Percentiles rank a stretch among this genome's conserved stretches.
These are phyloP conservation scores for Cheilosia scutellata DNA, from an alignment of 2,888 invertebrate genomes.

Conservation along the genomic window DNA sequence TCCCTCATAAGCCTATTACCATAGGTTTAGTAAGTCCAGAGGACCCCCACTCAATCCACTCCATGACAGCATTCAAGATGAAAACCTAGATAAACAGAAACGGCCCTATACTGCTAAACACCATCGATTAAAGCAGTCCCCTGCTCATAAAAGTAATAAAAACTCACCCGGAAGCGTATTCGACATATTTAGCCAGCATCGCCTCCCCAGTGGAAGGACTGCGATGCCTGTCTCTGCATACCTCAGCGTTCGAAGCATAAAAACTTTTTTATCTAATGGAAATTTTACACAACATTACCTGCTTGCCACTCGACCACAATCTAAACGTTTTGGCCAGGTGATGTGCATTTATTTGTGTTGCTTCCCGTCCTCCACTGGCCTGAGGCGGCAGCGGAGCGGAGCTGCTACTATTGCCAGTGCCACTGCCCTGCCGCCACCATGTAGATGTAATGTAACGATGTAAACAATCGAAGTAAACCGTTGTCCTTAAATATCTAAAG, in stretches of 20 bases:
- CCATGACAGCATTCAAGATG: background rate
- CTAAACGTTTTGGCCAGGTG: constrained; percentile 45
- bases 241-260: background rate
- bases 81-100: constrained; percentile 21
- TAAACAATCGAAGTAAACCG: constrained; percentile 44
- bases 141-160: constrained; percentile 28
- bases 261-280: constrained; percentile 63
- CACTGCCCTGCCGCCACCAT: background rate
- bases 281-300: constrained; percentile 42
- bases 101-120: constrained; percentile 34
- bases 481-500: constrained; percentile 22
- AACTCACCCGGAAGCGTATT: constrained; percentile 37
- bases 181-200: background rate
- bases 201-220: background rate
- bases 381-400: background rate
- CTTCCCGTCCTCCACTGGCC: background rate
- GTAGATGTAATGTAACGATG: no score
- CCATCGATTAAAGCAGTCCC: constrained; percentile 38
- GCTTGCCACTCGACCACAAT: constrained; percentile 3
- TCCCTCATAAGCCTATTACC: constrained; percentile 36
- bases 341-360: constrained; percentile 38
- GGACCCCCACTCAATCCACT: background rate
- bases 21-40: background rate
- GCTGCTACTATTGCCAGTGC: no score
- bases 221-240: background rate